Evolutionary conservation across 2,888 invertebrate species (phyloP).

Genomic region (Theretra japonica): DNA sequence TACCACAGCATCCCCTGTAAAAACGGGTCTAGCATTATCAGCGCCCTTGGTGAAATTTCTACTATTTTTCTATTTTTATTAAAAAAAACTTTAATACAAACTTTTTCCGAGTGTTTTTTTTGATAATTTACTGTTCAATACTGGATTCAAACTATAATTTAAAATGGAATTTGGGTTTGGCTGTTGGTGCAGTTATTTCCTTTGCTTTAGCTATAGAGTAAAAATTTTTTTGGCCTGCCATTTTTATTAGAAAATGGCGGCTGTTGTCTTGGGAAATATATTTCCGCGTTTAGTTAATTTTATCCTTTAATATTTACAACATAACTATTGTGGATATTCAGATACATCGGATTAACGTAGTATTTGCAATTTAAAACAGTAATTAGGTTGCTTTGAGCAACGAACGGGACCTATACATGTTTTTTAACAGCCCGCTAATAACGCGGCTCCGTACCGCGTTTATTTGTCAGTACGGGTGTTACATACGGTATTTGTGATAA

Average conservation of each 20-base stretch:
- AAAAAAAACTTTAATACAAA: too few relatives aligned
- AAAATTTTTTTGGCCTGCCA: slow-evolving; percentile 7
- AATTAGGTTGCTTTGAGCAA: too few relatives aligned
- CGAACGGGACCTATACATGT: neutral
- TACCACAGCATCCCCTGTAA: too few relatives aligned
- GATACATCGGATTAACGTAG: slow-evolving; percentile 20
- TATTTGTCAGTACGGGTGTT: slow-evolving; percentile 14
- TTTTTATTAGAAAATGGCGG: slow-evolving; percentile 68
- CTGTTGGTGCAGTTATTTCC: neutral
- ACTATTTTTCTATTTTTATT: too few relatives aligned
- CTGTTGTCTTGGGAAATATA: slow-evolving; percentile 67
- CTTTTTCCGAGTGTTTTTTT: too few relatives aligned
- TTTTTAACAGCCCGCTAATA: slow-evolving; percentile 5
- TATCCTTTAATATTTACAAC: neutral
- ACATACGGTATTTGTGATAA: slow-evolving; percentile 2
- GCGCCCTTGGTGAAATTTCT: too few relatives aligned
- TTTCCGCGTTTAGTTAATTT: slow-evolving; percentile 45
- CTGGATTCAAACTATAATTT: too few relatives aligned
- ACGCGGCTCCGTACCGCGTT: slow-evolving; percentile 31
- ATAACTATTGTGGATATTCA: neutral
- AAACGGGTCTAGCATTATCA: too few relatives aligned
- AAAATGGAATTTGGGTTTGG: neutral
- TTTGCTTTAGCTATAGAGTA: neutral
- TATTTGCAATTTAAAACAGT: slow-evolving; percentile 27
- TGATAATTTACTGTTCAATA: too few relatives aligned